Conservation (phyloP, 2,797 vertebrate genomes). For the Microchirus variegatus region DNA sequence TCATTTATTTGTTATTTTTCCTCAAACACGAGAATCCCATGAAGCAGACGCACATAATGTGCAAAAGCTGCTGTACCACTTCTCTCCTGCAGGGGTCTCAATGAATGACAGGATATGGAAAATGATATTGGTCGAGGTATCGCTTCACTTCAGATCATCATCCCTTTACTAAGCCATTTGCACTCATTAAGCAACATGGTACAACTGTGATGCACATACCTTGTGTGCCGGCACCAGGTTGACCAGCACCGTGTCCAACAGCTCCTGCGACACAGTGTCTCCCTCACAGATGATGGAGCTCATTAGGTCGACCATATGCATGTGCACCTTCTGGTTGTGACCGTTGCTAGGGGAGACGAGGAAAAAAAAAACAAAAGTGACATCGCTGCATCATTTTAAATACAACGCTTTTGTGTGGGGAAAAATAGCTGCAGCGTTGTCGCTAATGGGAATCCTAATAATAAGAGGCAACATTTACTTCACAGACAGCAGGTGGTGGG, state of each 20-base stretch:
- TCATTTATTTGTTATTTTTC: background rate
- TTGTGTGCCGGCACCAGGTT: conserved; percentile 98
- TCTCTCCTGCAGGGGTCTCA: conserved; percentile 76
- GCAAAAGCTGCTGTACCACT: conserved; percentile 41
- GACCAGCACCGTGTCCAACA: conserved; percentile 95
- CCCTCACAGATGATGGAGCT: conserved; percentile 99
- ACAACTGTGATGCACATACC: conserved; percentile 69
- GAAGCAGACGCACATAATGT: background rate
- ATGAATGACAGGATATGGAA: conserved; percentile 64
- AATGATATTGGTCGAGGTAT: conserved; percentile 14
- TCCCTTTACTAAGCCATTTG: background rate
- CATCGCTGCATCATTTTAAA: background rate
- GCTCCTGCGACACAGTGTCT: conserved; percentile 97
- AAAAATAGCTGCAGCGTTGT: no score
- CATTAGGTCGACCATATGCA: conserved; percentile 99
- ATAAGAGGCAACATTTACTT: background rate
- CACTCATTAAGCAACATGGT: background rate
- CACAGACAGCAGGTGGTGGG: background rate
- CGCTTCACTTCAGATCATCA: conserved; percentile 20
- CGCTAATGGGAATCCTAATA: background rate
- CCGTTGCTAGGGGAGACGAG: conserved; percentile 87
- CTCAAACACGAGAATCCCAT: background rate
- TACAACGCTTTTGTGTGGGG: background rate
- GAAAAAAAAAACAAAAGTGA: conserved; percentile 26
- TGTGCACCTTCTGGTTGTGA: conserved; percentile 99